These are phyloP conservation scores for Prionailurus viverrinus DNA, from an alignment of 2,113 vertebrate species.

Conservation along the genomic window DNA sequence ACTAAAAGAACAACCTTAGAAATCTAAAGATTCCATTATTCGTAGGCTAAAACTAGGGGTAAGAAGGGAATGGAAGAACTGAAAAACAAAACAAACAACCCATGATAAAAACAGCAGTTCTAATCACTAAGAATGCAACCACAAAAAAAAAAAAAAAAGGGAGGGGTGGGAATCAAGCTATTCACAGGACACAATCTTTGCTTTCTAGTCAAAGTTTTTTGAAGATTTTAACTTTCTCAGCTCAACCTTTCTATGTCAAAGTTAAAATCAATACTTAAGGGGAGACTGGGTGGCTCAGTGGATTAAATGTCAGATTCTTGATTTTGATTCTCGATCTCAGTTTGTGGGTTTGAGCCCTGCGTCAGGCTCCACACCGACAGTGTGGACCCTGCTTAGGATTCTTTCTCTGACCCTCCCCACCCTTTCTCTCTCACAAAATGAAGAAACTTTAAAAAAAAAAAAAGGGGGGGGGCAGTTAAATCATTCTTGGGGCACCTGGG, in stretches of 20 bases:
- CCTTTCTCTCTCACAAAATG: too few relatives aligned
- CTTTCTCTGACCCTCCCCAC: too few relatives aligned
- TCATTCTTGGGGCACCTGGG: not conserved
- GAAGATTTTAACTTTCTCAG: conserved; percentile 23
- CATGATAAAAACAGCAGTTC: not conserved
- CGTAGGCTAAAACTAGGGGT: not conserved
- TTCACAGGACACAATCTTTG: not conserved
- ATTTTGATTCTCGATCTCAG: too few relatives aligned
- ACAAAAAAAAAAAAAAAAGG: not conserved
- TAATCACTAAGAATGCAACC: not conserved
- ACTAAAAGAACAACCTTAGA: conserved; percentile 15
- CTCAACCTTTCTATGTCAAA: conserved; percentile 11
- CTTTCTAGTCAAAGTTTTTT: not conserved
- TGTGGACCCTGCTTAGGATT: too few relatives aligned
- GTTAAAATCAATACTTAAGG: not conserved
- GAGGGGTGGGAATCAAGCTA: not conserved
- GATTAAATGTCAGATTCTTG: too few relatives aligned
- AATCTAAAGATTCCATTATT: conserved; percentile 28
- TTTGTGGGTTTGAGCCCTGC: too few relatives aligned
- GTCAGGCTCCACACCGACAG: too few relatives aligned
- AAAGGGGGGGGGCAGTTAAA: not conserved
- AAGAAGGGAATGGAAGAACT: not conserved
- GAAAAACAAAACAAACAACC: not conserved
- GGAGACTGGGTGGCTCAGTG: too few relatives aligned
- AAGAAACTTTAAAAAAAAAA: too few relatives aligned